Evolutionary conservation across 2,797 vertebrate species (phyloP).

Genomic region (Pseudochaenichthys georgianus): DNA sequence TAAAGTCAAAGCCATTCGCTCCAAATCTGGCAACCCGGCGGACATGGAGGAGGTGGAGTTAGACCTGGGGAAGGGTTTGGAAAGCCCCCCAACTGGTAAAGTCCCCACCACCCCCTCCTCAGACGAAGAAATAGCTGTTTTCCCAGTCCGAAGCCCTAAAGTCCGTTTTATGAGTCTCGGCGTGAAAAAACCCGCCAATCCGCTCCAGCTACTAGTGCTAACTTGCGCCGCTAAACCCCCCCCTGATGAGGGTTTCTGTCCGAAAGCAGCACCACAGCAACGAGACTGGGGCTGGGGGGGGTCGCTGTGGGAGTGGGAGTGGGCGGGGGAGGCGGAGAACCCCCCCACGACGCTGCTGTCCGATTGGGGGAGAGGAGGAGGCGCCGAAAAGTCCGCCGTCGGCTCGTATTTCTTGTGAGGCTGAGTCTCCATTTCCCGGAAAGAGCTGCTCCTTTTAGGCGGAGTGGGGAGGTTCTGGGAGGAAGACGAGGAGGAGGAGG

Average conservation of each 20-base stretch:
- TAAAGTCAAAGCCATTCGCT: slow-evolving; percentile 95
- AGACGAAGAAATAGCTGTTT: slow-evolving; percentile 81
- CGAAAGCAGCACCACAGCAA: slow-evolving; percentile 93
- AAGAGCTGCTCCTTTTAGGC: slow-evolving; percentile 97
- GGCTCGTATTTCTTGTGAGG: slow-evolving; percentile 98
- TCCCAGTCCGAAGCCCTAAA: slow-evolving; percentile 94
- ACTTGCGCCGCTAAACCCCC: slow-evolving; percentile 83
- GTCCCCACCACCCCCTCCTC: slow-evolving; percentile 87
- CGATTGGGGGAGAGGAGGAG: slow-evolving; percentile 89
- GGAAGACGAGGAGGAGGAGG: slow-evolving; percentile 79
- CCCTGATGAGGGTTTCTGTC: slow-evolving; percentile 88
- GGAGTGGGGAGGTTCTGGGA: slow-evolving; percentile 92
- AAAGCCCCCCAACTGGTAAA: slow-evolving; percentile 62
- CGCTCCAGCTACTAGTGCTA: slow-evolving; percentile 91
- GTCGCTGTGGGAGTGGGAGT: slow-evolving; percentile 91
- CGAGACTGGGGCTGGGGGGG: slow-evolving; percentile 89
- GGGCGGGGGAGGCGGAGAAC: slow-evolving; percentile 84
- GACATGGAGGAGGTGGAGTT: slow-evolving; percentile 99
- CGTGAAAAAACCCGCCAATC: slow-evolving; percentile 97
- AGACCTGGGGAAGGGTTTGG: slow-evolving; percentile 93
- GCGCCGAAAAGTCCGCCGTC: slow-evolving; percentile 88
- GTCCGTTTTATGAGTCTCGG: slow-evolving; percentile 99
- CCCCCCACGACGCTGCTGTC: slow-evolving; percentile 87
- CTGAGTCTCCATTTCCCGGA: slow-evolving; percentile 98
- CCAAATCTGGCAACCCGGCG: slow-evolving; percentile 95